A percentile compares a stretch with the other conserved stretches of the same genome.
phyloP scores from a whole-genome alignment of 2,797 vertebrate genomes.

The Microhierax caerulescens region DNA sequence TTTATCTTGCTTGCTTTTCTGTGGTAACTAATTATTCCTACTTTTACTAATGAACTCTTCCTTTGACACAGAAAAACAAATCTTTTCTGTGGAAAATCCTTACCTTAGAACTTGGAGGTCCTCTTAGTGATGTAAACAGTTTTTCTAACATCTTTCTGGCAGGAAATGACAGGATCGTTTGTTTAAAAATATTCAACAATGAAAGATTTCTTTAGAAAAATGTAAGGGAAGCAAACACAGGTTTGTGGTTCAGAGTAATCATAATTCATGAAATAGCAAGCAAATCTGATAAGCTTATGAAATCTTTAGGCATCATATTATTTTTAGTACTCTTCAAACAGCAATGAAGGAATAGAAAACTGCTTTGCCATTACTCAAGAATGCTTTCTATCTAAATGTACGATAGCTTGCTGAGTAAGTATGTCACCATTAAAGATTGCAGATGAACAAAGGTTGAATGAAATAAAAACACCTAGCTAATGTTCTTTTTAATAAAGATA shows the following conservation, averaged over 20 bases:
- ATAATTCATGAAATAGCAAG: neutral
- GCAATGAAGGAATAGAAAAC: neutral
- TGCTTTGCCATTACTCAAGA: neutral
- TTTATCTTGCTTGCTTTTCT: neutral
- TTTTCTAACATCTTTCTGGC: neutral
- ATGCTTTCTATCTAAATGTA: neutral
- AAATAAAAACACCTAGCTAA: neutral
- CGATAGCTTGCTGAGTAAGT: neutral
- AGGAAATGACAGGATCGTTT: neutral
- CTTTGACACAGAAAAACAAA: neutral
- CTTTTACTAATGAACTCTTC: neutral
- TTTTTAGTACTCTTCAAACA: neutral
- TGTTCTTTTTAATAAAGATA: neutral
- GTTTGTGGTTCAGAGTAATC: neutral
- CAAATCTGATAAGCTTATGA: neutral
- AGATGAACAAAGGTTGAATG: neutral
- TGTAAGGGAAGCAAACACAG: rapidly evolving
- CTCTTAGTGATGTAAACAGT: neutral
- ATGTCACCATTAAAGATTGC: neutral
- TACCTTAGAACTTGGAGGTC: neutral
- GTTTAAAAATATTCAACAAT: neutral
- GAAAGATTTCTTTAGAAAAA: neutral
- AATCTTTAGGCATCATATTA: neutral
- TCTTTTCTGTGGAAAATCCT: neutral
- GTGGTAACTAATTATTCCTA: neutral